These are phyloP conservation scores for Trachelipus rathkii DNA, from an alignment of 1,140 invertebrate species.

Conservation along the genomic window DNA sequence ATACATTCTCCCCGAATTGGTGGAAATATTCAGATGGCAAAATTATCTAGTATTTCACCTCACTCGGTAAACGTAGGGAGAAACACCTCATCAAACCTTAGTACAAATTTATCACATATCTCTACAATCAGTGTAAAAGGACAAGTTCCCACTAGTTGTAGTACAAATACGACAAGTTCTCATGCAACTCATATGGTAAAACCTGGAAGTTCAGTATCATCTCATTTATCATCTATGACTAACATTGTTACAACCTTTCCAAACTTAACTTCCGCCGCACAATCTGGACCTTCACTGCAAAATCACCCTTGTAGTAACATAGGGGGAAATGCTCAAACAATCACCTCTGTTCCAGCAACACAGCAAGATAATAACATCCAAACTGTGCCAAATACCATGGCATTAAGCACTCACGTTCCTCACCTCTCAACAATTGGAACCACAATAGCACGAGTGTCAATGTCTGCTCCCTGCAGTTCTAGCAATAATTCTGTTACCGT, in stretches of 20 bases:
- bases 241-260: background rate
- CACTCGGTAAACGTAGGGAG: background rate
- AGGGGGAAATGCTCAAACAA: background rate
- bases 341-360: background rate
- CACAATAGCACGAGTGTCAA: background rate
- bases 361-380: background rate
- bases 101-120: slow-evolving; percentile 5
- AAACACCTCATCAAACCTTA: background rate
- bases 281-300: background rate
- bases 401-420: background rate
- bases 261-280: background rate
- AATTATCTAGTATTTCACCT: background rate
- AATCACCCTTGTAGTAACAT: background rate
- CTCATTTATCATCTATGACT: background rate
- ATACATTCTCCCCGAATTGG: background rate
- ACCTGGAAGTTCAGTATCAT: background rate
- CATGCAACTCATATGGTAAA: background rate
- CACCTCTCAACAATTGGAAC: background rate
- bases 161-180: background rate
- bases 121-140: slow-evolving; percentile 1
- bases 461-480: background rate
- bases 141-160: background rate
- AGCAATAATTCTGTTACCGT: slow-evolving; percentile 14
- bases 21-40: background rate
- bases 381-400: background rate